These are phyloP conservation scores for Blastobasis lacticolella DNA, from an alignment of 2,888 invertebrate species.

Conservation along the genomic window DNA sequence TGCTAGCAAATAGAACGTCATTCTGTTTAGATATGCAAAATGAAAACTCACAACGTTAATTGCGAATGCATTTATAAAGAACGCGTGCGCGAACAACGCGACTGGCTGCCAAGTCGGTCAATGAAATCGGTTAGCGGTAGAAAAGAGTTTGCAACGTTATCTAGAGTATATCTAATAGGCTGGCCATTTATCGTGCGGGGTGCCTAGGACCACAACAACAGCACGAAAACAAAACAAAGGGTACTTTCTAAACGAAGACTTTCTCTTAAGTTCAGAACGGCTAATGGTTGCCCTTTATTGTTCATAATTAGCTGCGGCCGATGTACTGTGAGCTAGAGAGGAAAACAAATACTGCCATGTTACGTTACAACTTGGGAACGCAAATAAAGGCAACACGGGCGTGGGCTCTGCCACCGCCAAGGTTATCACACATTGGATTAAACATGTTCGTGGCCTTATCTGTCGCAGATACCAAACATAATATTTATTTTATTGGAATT, in stretches of 20 bases:
- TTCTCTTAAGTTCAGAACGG: conserved; percentile 51
- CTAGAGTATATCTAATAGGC: conserved; percentile 27
- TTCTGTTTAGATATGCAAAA: conserved; percentile 45
- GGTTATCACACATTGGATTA: conserved; percentile 35
- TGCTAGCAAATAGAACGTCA: conserved; percentile 39
- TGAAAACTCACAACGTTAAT: conserved; percentile 46
- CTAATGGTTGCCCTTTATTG: conserved; percentile 45
- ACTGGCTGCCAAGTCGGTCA: conserved; percentile 37
- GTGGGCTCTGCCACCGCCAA: conserved; percentile 44
- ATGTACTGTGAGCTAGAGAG: not conserved
- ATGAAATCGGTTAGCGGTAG: conserved; percentile 28
- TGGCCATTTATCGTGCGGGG: conserved; percentile 26
- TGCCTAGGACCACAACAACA: conserved; percentile 35
- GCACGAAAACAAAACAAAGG: conserved; percentile 54
- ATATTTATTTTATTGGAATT: conserved; percentile 21
- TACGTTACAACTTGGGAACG: conserved; percentile 16
- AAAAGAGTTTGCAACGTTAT: conserved; percentile 24
- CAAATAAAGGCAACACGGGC: conserved; percentile 50
- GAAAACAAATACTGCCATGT: too few species aligned
- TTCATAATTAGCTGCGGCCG: conserved; percentile 3
- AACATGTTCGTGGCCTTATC: conserved; percentile 30
- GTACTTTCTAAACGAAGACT: conserved; percentile 58
- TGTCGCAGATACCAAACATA: conserved; percentile 23
- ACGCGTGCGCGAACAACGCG: conserved; percentile 23
- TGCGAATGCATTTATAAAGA: conserved; percentile 42